A percentile compares a stretch with the other conserved stretches of the same genome.
Conservation (phyloP, 2,888 invertebrate species). For the Scaptomyza parva region DNA sequence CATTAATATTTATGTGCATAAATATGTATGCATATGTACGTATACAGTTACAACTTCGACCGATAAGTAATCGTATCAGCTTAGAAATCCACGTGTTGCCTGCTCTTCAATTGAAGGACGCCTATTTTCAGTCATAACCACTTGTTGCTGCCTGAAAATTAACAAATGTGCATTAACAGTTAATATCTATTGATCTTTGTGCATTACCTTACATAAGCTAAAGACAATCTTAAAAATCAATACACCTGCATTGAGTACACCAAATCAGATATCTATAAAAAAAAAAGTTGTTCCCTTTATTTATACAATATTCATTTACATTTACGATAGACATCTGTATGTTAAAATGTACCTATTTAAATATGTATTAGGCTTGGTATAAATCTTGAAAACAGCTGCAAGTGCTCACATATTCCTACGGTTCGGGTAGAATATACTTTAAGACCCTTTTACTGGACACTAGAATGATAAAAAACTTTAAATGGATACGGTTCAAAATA, state of each 20-base stretch:
- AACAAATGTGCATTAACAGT: slow-evolving; percentile 7
- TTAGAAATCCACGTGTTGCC: slow-evolving; percentile 35
- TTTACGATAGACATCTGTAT: slow-evolving; percentile 5
- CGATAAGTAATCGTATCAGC: slow-evolving; percentile 7
- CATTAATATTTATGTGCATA: neutral
- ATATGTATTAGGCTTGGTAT: slow-evolving; percentile 13
- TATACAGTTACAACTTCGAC: neutral
- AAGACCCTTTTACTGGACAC: neutral
- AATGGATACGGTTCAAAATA: neutral
- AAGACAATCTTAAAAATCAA: slow-evolving; percentile 19
- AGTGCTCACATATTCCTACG: neutral
- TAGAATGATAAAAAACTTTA: neutral
- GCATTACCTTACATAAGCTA: neutral
- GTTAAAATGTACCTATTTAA: slow-evolving; percentile 3
- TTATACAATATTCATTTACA: neutral
- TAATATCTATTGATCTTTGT: neutral
- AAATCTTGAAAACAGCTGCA: slow-evolving; percentile 1
- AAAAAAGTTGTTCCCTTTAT: neutral
- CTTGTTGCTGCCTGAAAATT: slow-evolving; percentile 37
- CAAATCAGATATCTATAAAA: neutral
- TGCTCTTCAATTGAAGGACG: neutral
- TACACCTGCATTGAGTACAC: slow-evolving; percentile 43
- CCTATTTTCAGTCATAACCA: neutral
- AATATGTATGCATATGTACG: neutral
- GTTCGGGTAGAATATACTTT: neutral